Evolutionary conservation across 2,888 invertebrate species (phyloP).

Genomic region (Luperina testacea): DNA sequence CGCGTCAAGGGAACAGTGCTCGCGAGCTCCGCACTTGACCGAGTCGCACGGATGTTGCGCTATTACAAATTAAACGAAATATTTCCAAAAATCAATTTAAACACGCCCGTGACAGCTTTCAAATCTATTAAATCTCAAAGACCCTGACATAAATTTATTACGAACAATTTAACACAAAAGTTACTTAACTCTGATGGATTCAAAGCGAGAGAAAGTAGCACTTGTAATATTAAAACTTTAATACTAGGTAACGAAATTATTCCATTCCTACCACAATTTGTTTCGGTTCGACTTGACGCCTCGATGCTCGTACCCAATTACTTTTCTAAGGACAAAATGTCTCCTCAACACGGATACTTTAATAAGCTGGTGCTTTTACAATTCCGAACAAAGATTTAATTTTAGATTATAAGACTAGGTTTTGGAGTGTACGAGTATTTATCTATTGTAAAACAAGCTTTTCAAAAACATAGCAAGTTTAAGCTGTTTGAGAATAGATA

Average conservation of each 20-base stretch:
- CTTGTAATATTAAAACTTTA: slow-evolving; percentile 72
- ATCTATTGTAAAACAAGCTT: slow-evolving; percentile 47
- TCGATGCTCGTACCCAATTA: slow-evolving; percentile 81
- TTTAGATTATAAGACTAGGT: slow-evolving; percentile 80
- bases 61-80: slow-evolving; percentile 74
- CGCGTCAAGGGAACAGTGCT: slow-evolving; percentile 95
- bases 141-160: slow-evolving; percentile 55
- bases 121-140: slow-evolving; percentile 59
- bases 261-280: slow-evolving; percentile 78
- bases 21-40: slow-evolving; percentile 93
- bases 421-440: slow-evolving; percentile 59
- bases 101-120: slow-evolving; percentile 50
- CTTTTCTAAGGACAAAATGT: slow-evolving; percentile 82
- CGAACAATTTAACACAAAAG: slow-evolving; percentile 64
- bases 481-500: slow-evolving; percentile 21
- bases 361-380: slow-evolving; percentile 76
- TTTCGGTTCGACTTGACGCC: slow-evolving; percentile 76
- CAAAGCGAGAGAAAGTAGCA: slow-evolving; percentile 57
- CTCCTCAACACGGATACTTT: slow-evolving; percentile 74
- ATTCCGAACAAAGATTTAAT: slow-evolving; percentile 84
- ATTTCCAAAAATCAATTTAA: slow-evolving; percentile 46
- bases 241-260: slow-evolving; percentile 78
- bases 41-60: slow-evolving; percentile 96
- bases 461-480: slow-evolving; percentile 26
- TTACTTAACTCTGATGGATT: slow-evolving; percentile 54